Evolutionary conservation across 2,113 vertebrate species (phyloP), one percentile per base, ranked within the genome.

Genomic region (Pica pica): DNA sequence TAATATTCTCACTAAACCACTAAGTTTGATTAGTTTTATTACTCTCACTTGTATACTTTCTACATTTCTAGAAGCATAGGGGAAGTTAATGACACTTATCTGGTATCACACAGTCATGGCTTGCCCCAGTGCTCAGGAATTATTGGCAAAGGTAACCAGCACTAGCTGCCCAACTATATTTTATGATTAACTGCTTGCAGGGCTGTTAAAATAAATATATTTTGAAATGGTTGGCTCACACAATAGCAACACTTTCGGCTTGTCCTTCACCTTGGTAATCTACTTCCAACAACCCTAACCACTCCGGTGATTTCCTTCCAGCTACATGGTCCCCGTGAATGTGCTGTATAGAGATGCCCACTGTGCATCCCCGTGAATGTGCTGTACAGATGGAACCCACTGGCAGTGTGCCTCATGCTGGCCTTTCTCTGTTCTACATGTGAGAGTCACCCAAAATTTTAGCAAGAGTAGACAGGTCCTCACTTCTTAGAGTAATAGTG

Each of bases 11-110:
- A 81, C 52, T 53, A 81, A 96, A 83, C 76, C 71, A 88, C 83
- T 80, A 88, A 85, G 75, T 95, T 92, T 90, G 85, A 96, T 96
- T 86, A 78, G 84, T 96, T 94, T 95, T 97, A 96, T 95, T 94
- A 82, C 89, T 95, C 93, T 96, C 93, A 67, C 56, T 83, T 92
- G 90, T 81, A 68, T n/a, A 89, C 87, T 90, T 94, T 26, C 79
- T 64, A 56, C 68, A 75, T 64, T 83, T 88, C 87, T 81, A 75
- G 92, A 96, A 87, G 60, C 76, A 20, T 35, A 68, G 79, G 56
- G 85, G 60, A 92, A 83, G 92, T 71, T 96, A 94, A 96, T 67
- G 68, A 49, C 69, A 67, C 31, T 71, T 88, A 15, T 86, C 90
- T 68, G 79, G 41, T 88, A 63, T 67, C 70, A 44, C 28, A 39